Evolutionary conservation across 2,888 invertebrate genomes (phyloP).

Genomic region (Hypercompe scribonia): DNA sequence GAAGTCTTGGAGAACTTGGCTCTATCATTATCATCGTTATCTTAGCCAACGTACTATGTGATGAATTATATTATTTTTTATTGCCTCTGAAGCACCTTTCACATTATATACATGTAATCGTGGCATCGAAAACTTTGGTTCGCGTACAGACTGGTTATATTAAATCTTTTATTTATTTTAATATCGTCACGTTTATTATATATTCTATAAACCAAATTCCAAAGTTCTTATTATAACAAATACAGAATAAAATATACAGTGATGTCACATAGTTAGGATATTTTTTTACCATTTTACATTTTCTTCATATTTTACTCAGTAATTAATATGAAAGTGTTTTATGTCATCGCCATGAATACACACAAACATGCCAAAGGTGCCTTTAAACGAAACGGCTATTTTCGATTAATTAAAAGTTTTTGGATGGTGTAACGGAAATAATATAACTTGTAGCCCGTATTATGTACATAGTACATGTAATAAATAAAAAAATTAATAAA

Average conservation of each 20-base stretch:
- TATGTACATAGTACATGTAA: no score
- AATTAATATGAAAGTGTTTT: no score
- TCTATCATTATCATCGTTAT: neutral
- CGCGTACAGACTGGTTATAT: neutral
- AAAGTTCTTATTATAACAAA: neutral
- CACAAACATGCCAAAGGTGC: no score
- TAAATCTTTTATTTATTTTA: neutral
- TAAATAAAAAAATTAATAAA: no score
- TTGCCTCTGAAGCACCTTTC: constrained; percentile 44
- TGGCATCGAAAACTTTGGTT: constrained; percentile 17
- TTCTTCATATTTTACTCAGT: neutral
- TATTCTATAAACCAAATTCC: neutral
- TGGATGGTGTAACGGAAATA: no score
- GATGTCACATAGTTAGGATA: neutral
- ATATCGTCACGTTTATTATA: neutral
- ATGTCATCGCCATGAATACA: no score
- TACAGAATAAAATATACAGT: neutral
- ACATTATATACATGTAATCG: constrained; percentile 29
- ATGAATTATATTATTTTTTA: constrained; percentile 39
- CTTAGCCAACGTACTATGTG: constrained; percentile 18
- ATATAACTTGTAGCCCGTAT: no score
- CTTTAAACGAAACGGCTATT: no score
- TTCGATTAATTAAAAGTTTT: no score
- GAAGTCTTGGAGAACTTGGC: constrained; percentile 8
- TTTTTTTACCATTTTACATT: neutral